Conservation (phyloP, 2,113 vertebrate species). For the Nanorana parkeri region DNA sequence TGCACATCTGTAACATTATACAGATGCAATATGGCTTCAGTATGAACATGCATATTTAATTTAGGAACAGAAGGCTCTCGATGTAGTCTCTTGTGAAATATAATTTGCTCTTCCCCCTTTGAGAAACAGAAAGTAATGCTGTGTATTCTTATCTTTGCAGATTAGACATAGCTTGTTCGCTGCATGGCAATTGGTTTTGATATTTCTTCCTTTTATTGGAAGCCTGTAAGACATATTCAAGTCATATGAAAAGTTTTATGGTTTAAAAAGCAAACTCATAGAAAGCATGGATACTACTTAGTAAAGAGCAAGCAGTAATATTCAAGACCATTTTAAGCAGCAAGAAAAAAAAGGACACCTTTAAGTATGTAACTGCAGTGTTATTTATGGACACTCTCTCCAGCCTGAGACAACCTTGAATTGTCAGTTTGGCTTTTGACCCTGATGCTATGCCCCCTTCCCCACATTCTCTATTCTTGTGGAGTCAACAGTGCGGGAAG, state of each 20-base stretch:
- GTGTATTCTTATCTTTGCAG: conserved; percentile 52
- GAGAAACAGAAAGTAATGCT: conserved; percentile 53
- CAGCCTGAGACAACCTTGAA: too few relatives aligned
- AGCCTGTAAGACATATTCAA: not conserved
- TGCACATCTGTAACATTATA: conserved; percentile 55
- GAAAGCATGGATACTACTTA: not conserved
- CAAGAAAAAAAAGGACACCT: too few relatives aligned
- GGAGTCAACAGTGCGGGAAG: too few relatives aligned
- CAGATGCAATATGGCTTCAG: conserved; percentile 48
- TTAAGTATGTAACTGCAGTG: too few relatives aligned
- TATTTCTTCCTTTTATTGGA: conserved; percentile 22
- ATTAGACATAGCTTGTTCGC: conserved; percentile 39
- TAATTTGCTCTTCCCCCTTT: conserved; percentile 50
- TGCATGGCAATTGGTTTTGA: conserved; percentile 39
- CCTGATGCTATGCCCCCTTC: too few relatives aligned
- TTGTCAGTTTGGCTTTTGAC: too few relatives aligned
- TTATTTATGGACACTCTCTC: too few relatives aligned
- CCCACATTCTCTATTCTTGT: too few relatives aligned
- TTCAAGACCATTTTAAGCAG: not conserved
- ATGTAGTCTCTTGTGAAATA: conserved; percentile 53
- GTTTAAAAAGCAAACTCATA: conserved; percentile 14
- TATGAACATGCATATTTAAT: conserved; percentile 53
- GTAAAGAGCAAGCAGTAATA: not conserved
- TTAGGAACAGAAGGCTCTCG: conserved; percentile 50
- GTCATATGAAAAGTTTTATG: conserved; percentile 8